A percentile compares a stretch with the other conserved stretches of the same genome.
Conservation (phyloP, 2,797 vertebrate genomes). For the Danio albolineatus region DNA sequence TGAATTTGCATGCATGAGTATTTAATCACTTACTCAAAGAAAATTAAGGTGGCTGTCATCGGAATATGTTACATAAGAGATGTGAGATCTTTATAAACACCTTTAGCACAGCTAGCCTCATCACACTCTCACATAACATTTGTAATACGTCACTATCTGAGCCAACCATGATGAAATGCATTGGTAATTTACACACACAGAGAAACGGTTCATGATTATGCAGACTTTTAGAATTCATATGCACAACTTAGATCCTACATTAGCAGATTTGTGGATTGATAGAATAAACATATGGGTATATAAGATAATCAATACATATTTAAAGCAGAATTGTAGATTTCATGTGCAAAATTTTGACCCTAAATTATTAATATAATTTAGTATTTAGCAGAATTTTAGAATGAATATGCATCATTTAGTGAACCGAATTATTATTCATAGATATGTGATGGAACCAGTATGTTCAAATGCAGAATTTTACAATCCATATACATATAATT, state of each 20-base stretch:
- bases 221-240: too few species aligned
- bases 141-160: slow-evolving; percentile 16
- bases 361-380: too few species aligned
- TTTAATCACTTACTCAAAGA: not conserved
- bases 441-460: too few species aligned
- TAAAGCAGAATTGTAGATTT: too few species aligned
- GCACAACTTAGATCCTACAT: too few species aligned
- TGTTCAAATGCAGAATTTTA: not conserved
- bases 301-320: too few species aligned
- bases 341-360: too few species aligned
- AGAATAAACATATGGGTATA: not conserved
- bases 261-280: too few species aligned
- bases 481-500: not conserved
- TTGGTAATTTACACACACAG: not conserved
- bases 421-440: too few species aligned
- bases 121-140: slow-evolving; percentile 1
- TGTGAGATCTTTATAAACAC: not conserved
- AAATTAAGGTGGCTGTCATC: slow-evolving; percentile 14
- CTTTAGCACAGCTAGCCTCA: slow-evolving; percentile 23
- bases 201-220: too few species aligned
- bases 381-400: too few species aligned
- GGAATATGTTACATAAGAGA: slow-evolving; percentile 40
- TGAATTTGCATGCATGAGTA: slow-evolving; percentile 5
- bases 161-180: slow-evolving; percentile 1
- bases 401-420: too few species aligned